These are phyloP conservation scores for Falco novaeseelandiae DNA, from an alignment of 2,797 vertebrate genomes.

Conservation along the genomic window DNA sequence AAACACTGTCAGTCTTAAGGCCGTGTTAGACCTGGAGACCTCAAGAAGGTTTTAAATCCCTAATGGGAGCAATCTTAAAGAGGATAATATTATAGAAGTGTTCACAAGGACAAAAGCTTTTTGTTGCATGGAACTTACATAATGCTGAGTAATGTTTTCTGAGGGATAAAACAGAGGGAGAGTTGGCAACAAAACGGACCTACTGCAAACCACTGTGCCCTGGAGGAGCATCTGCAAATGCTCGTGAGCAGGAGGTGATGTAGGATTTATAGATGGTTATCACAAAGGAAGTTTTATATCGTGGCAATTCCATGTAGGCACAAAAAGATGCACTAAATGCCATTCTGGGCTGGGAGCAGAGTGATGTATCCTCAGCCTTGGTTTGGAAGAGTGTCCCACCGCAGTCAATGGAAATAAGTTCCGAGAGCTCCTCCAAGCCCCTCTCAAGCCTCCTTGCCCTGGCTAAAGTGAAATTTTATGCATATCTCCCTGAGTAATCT, in stretches of 20 bases:
- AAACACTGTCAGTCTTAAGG: background rate
- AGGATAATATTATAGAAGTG: background rate
- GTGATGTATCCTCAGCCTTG: rapidly evolving
- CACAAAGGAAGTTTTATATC: background rate
- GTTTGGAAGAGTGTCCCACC: background rate
- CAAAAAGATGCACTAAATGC: background rate
- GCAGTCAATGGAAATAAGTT: background rate
- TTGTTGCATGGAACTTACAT: background rate
- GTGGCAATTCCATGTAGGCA: background rate
- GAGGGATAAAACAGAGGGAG: background rate
- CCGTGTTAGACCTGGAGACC: background rate
- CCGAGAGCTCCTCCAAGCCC: background rate
- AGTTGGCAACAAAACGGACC: background rate
- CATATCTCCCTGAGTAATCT: rapidly evolving
- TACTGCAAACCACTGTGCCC: background rate
- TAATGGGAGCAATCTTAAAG: background rate
- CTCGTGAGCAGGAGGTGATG: background rate
- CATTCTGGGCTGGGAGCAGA: rapidly evolving
- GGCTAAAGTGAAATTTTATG: background rate
- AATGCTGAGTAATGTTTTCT: background rate
- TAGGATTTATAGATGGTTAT: background rate
- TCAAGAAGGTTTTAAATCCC: constrained; percentile 7
- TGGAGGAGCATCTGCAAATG: background rate
- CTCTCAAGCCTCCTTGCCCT: background rate
- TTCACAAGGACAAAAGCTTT: background rate